Evolutionary conservation across 2,797 vertebrate species (phyloP).

Genomic region (Alfaro cultratus): DNA sequence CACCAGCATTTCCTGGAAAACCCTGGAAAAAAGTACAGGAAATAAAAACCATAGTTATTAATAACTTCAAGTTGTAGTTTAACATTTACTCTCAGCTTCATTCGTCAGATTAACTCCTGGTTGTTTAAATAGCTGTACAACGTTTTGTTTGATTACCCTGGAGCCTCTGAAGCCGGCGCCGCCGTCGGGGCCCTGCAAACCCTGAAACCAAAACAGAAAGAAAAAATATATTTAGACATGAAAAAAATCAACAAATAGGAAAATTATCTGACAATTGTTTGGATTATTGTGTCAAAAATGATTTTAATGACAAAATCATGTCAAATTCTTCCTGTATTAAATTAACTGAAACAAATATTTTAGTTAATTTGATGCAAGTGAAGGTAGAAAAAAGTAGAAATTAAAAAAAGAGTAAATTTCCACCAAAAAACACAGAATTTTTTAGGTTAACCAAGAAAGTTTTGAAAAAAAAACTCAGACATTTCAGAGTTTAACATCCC

Average conservation of each 20-base stretch:
- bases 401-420: too few species aligned
- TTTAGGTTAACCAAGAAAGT: too few species aligned
- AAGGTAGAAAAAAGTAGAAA: too few species aligned
- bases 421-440: too few species aligned
- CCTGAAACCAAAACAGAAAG: conserved; percentile 73
- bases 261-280: neutral
- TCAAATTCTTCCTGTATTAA: neutral
- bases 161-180: conserved; percentile 77
- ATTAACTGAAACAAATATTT: too few species aligned
- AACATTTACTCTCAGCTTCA: too few species aligned
- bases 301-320: neutral
- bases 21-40: conserved; percentile 74
- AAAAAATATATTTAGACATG: conserved; percentile 15
- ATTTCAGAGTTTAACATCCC: too few species aligned
- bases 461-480: too few species aligned
- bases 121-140: too few species aligned
- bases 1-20: conserved; percentile 78
- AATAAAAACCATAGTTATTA: neutral
- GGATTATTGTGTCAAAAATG: neutral
- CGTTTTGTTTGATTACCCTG: conserved; percentile 55
- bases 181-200: conserved; percentile 76
- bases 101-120: too few species aligned
- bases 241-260: neutral
- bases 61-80: too few species aligned
- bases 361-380: too few species aligned